Percentiles rank a stretch among this genome's conserved stretches.
Evolutionary conservation across 2,797 vertebrate genomes (phyloP).

Genomic region (Anguilla anguilla): DNA sequence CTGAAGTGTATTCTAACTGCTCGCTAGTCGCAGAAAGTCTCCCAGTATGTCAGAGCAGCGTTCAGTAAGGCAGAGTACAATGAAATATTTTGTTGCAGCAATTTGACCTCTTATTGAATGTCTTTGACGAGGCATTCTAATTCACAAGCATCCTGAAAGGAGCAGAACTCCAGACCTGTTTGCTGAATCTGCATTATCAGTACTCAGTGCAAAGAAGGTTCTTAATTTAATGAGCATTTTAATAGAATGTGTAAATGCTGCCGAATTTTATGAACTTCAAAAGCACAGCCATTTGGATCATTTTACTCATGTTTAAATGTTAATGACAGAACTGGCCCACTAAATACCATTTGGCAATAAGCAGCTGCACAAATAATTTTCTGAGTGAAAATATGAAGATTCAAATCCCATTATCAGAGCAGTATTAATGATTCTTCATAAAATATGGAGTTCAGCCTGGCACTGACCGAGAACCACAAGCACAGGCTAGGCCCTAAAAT

Average conservation of each 20-base stretch:
- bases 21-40: conserved; percentile 42
- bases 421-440: background rate
- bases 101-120: background rate
- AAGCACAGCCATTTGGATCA: background rate
- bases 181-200: background rate
- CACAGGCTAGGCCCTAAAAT: background rate
- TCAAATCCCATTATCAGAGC: background rate
- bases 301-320: background rate
- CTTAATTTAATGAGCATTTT: background rate
- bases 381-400: background rate
- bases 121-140: background rate
- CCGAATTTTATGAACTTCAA: background rate
- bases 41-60: conserved; percentile 43
- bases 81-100: background rate
- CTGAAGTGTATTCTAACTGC: conserved; percentile 37
- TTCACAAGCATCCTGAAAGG: background rate
- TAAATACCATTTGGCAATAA: background rate
- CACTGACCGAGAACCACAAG: background rate
- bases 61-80: background rate
- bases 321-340: background rate
- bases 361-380: background rate
- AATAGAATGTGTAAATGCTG: background rate
- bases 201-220: background rate
- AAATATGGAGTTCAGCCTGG: background rate
- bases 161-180: background rate